Evolutionary conservation across 2,888 invertebrate species (phyloP).

Genomic region (Agrilus biguttatus): DNA sequence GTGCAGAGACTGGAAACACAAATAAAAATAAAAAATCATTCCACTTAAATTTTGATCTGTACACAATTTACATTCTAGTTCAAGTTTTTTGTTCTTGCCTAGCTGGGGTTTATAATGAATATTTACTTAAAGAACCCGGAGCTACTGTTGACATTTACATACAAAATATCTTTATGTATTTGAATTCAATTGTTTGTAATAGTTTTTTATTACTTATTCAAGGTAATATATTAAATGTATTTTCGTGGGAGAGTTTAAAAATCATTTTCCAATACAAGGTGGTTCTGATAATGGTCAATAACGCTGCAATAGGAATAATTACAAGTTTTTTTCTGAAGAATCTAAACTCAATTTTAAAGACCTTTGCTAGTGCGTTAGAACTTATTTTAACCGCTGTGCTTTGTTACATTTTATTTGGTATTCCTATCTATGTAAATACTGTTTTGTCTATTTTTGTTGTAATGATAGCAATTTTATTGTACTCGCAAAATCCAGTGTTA

Average conservation of each 20-base stretch:
- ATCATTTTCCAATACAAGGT: conserved; percentile 54
- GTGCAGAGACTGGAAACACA: conserved; percentile 7
- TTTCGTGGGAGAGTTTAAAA: conserved; percentile 39
- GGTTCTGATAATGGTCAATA: conserved; percentile 71
- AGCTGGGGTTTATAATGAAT: conserved; percentile 94
- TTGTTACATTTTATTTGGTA: conserved; percentile 72
- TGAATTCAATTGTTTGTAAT: conserved; percentile 89
- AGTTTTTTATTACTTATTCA: conserved; percentile 51
- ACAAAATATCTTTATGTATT: conserved; percentile 91
- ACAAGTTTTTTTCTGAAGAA: conserved; percentile 88
- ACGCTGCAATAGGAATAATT: conserved; percentile 81
- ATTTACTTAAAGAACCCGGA: conserved; percentile 74
- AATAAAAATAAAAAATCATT: conserved; percentile 24
- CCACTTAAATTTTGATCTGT: conserved; percentile 38
- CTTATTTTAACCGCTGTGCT: conserved; percentile 79
- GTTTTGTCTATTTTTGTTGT: conserved; percentile 69
- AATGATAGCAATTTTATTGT: conserved; percentile 68
- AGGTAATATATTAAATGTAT: conserved; percentile 48
- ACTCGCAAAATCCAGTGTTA: conserved; percentile 78
- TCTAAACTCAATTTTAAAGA: conserved; percentile 88
- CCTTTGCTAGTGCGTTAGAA: conserved; percentile 89
- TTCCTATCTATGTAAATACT: conserved; percentile 72
- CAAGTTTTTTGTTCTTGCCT: conserved; percentile 85
- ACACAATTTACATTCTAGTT: conserved; percentile 50
- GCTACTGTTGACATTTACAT: conserved; percentile 76